Conservation (phyloP, 2,888 invertebrate genomes). For the Frankliniella intonsa region DNA sequence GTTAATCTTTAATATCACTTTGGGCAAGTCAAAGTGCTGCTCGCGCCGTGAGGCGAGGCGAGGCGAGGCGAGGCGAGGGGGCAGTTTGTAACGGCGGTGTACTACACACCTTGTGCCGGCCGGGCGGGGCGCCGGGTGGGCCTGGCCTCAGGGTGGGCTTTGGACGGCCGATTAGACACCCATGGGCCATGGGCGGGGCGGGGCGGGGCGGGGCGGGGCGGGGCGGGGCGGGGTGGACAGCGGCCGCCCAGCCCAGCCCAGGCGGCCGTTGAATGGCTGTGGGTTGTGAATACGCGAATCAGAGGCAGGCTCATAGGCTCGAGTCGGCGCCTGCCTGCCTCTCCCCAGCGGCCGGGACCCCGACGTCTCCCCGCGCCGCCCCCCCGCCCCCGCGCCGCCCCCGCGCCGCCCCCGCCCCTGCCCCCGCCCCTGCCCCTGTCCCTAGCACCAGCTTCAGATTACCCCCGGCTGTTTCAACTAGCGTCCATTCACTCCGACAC, state of each 20-base stretch:
- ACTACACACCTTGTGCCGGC: too few species aligned
- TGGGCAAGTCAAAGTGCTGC: too few species aligned
- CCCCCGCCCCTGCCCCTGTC: neutral
- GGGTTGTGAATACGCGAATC: too few species aligned
- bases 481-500: conserved; percentile 4
- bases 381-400: neutral
- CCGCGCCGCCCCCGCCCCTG: neutral
- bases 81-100: too few species aligned
- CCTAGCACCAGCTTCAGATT: neutral
- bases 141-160: too few species aligned
- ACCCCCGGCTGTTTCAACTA: neutral
- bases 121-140: too few species aligned
- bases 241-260: neutral
- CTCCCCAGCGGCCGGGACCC: too few species aligned
- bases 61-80: too few species aligned
- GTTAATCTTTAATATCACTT: too few species aligned
- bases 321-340: neutral
- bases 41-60: too few species aligned
- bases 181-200: neutral
- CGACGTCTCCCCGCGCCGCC: conserved; percentile 1
- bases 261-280: neutral
- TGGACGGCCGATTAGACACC: too few species aligned
- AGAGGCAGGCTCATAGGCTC: neutral
- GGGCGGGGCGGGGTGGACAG: neutral
- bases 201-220: neutral